Conservation (phyloP, 2,888 invertebrate genomes). For the Cantharis rustica region DNA sequence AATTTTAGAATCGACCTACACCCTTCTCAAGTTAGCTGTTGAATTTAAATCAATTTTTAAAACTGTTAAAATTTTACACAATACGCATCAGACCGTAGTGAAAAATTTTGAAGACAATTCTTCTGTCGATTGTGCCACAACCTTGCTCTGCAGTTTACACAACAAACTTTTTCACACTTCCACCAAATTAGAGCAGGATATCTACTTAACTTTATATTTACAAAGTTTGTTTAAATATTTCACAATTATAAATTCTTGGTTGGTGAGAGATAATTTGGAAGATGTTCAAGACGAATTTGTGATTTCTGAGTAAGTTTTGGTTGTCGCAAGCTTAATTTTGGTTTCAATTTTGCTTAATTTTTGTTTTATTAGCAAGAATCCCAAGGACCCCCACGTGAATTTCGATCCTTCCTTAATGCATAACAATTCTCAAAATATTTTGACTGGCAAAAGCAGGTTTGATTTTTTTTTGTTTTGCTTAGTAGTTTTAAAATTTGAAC, state of each 20-base stretch:
- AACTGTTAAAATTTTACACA: slow-evolving; percentile 39
- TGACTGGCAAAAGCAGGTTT: background rate
- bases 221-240: slow-evolving; percentile 50
- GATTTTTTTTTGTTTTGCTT: background rate
- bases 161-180: slow-evolving; percentile 41
- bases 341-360: slow-evolving; percentile 9
- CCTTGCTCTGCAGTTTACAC: slow-evolving; percentile 44
- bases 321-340: background rate
- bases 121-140: slow-evolving; percentile 40
- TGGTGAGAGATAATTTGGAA: slow-evolving; percentile 44
- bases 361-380: slow-evolving; percentile 15
- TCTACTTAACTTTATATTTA: slow-evolving; percentile 49
- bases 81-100: slow-evolving; percentile 44
- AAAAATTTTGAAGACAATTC: slow-evolving; percentile 36
- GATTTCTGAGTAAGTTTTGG: slow-evolving; percentile 42
- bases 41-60: slow-evolving; percentile 43
- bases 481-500: background rate
- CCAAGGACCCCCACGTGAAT: slow-evolving; percentile 18
- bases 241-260: slow-evolving; percentile 48
- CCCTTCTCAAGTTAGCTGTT: slow-evolving; percentile 44
- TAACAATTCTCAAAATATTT: background rate
- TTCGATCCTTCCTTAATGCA: background rate
- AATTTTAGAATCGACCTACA: slow-evolving; percentile 46
- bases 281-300: slow-evolving; percentile 50
- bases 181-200: slow-evolving; percentile 48